Evolutionary conservation across 2,113 vertebrate species (phyloP).

Genomic region (Cichladusa arquata): DNA sequence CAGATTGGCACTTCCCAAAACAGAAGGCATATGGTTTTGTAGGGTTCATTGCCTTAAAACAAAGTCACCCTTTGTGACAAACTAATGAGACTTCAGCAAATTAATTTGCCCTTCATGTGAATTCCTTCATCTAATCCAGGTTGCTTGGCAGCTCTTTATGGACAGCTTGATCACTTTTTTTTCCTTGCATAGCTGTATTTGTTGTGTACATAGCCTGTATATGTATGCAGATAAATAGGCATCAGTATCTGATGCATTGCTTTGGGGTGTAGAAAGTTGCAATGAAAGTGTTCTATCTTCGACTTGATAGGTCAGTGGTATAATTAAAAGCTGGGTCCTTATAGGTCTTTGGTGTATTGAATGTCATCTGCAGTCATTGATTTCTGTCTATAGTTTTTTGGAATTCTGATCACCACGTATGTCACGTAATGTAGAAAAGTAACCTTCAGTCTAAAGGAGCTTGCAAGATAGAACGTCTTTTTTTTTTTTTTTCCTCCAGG

Average conservation of each 20-base stretch:
- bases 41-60: neutral
- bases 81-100: neutral
- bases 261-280: neutral
- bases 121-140: neutral
- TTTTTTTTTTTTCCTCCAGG: neutral
- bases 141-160: neutral
- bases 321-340: neutral
- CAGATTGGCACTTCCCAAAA: neutral
- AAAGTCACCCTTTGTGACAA: neutral
- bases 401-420: fast-evolving
- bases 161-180: neutral
- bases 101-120: neutral
- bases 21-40: neutral
- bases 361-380: neutral
- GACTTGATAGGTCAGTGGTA: neutral
- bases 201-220: neutral
- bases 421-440: neutral
- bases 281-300: neutral
- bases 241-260: neutral
- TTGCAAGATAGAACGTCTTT: neutral
- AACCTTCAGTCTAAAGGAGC: neutral
- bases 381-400: neutral
- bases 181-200: neutral
- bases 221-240: fast-evolving
- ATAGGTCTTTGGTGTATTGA: neutral